Evolutionary conservation across 1,140 invertebrate species (phyloP).

Genomic region (Caligus rogercresseyi): DNA sequence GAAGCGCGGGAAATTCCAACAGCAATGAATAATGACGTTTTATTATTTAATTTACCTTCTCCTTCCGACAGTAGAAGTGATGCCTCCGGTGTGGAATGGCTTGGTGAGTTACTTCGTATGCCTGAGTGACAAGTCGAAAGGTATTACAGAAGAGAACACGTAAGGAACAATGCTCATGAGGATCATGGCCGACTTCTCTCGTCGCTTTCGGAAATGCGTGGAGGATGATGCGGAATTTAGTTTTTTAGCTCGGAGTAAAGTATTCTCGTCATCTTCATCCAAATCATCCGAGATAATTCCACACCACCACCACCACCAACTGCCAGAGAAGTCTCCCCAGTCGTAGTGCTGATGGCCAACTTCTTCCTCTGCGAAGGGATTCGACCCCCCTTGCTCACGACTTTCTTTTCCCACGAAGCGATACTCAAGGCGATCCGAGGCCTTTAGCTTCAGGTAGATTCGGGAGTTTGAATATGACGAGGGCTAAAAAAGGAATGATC

Average conservation of each 20-base stretch:
- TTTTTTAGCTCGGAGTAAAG: neutral
- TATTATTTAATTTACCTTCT: conserved; percentile 8
- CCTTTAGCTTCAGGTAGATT: conserved; percentile 7
- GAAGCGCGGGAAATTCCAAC: no score
- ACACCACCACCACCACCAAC: no score
- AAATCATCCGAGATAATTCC: neutral
- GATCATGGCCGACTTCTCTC: conserved; percentile 9
- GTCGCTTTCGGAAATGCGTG: conserved; percentile 6
- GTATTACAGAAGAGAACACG: conserved; percentile 13
- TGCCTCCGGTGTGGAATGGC: conserved; percentile 8
- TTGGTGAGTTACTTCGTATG: conserved; percentile 15
- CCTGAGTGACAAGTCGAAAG: conserved; percentile 8
- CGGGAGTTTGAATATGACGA: conserved; percentile 13
- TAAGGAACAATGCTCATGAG: conserved; percentile 13
- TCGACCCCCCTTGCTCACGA: neutral
- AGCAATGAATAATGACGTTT: no score
- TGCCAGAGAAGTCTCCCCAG: neutral
- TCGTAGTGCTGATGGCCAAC: neutral
- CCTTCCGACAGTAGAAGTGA: conserved; percentile 3
- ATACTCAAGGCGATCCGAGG: conserved; percentile 2
- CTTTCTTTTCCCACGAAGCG: conserved; percentile 8
- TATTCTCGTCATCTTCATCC: neutral
- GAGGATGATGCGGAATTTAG: neutral
- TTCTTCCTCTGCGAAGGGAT: neutral
- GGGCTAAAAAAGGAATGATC: conserved; percentile 6